A percentile compares a stretch with the other conserved stretches of the same genome.
These are phyloP conservation scores for Agonopterix subpropinquella DNA, from an alignment of 2,888 invertebrate species.

Conservation along the genomic window DNA sequence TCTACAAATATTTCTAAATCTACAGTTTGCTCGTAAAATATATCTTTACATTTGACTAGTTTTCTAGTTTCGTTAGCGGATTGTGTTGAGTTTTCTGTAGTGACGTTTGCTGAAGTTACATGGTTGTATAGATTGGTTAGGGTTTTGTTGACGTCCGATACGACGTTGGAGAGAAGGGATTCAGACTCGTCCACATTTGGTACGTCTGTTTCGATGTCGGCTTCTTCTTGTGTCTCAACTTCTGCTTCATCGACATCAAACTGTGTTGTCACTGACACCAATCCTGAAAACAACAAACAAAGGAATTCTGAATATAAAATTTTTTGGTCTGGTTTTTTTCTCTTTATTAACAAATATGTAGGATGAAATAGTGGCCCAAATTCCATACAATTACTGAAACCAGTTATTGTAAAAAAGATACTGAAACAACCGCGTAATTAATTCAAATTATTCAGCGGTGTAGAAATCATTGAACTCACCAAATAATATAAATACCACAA, in stretches of 20 bases:
- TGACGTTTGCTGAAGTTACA: slow-evolving; percentile 58
- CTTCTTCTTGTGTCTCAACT: slow-evolving; percentile 23
- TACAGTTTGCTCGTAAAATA: slow-evolving; percentile 46
- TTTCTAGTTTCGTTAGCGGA: slow-evolving; percentile 57
- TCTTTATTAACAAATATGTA: neutral
- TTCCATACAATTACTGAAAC: neutral
- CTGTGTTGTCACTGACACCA: slow-evolving; percentile 32
- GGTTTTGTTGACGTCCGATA: slow-evolving; percentile 65
- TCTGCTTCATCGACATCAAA: slow-evolving; percentile 52
- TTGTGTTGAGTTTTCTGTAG: slow-evolving; percentile 51
- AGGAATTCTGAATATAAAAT: slow-evolving; percentile 1
- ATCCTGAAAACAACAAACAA: slow-evolving; percentile 20
- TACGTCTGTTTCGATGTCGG: slow-evolving; percentile 39
- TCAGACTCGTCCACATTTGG: slow-evolving; percentile 66
- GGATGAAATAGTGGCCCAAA: too few relatives aligned
- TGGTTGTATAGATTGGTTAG: slow-evolving; percentile 61
- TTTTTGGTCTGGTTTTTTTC: neutral
- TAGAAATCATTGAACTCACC: slow-evolving; percentile 1
- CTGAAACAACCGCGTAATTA: too few relatives aligned
- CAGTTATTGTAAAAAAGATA: too few relatives aligned
- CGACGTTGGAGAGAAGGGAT: slow-evolving; percentile 60
- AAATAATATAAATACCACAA: slow-evolving; percentile 1
- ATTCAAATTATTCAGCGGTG: too few relatives aligned
- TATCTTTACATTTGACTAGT: slow-evolving; percentile 59
- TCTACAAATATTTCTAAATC: slow-evolving; percentile 66